Base-by-base conservation (phyloP, 2,888 invertebrate species). In the Danaus chrysippus region DNA sequence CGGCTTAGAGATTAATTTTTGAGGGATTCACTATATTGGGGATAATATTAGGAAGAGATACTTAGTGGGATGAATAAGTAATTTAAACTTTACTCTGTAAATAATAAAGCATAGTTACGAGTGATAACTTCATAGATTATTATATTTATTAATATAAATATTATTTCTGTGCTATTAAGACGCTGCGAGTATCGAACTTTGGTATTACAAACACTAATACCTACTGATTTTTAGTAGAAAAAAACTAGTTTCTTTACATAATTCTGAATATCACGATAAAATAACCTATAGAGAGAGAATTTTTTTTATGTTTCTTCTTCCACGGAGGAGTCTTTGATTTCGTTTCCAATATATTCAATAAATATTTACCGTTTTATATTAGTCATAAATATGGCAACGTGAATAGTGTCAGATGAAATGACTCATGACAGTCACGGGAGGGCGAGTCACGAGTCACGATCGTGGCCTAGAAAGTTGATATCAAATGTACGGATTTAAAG, bases 391-490 rank as follows among this genome's bases (percentile, higher is more conserved):
- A 65, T 46, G 46, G 19, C 44, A 23, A 57, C 11, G 41, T 42
- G 42, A 43, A 54, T 34, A 54, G 34, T 52, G 23, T 56, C 60
- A 61, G 54, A 56, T 61, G 61, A 54, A 62, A 54, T 67, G 70
- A 72, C 62, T 71, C 71, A 72, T 64, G 69, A 58, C 59, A 56
- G 68, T 67, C 68, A 63, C 65, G 64, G 61, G 69, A 67, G 69
- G 67, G 63, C 61, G 63, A 66, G 65, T 62, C 65, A 65, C 64
- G 61, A 66, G 66, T 70, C 72, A 70, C 71, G 71, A 71, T 69
- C 71, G 74, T 71, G 61, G 54, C 54, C 55, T 69, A 69, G 72
- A 73, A 71, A 73, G 69, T 70, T 61, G 55, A 59, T 62, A 59
- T 63, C 60, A 53, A 62, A 59, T 61, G 42, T 62, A 60, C 58